A percentile compares a stretch with the other conserved stretches of the same genome.
phyloP scores from a whole-genome alignment of 2,888 invertebrate genomes.

The Yponomeuta cagnagella region DNA sequence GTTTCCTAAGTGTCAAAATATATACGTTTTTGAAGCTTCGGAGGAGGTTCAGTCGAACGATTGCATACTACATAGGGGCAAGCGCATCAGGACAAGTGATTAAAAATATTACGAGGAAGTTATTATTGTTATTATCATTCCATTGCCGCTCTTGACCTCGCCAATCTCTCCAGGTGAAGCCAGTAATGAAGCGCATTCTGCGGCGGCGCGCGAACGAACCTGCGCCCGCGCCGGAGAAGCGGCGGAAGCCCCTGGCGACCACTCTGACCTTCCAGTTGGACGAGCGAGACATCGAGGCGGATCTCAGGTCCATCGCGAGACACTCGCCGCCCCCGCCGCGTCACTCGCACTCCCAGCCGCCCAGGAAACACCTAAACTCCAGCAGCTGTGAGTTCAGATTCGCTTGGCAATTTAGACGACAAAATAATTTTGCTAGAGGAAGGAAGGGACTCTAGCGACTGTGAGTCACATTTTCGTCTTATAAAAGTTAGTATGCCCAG shows the following conservation, averaged over 20 bases:
- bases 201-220: constrained; percentile 96
- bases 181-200: constrained; percentile 95
- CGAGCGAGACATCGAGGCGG: constrained; percentile 91
- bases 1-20: too few species aligned
- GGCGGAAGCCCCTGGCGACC: constrained; percentile 88
- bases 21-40: too few species aligned
- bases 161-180: constrained; percentile 80
- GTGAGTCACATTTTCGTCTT: too few species aligned
- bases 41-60: too few species aligned
- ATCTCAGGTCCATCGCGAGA: constrained; percentile 86
- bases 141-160: not conserved
- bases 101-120: too few species aligned
- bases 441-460: too few species aligned
- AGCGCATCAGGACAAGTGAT: too few species aligned
- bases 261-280: constrained; percentile 92
- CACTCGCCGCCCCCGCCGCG: constrained; percentile 38
- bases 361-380: constrained; percentile 56
- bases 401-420: too few species aligned
- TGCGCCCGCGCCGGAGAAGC: constrained; percentile 90
- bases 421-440: too few species aligned
- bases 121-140: too few species aligned
- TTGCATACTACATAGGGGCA: too few species aligned
- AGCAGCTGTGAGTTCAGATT: constrained; percentile 44
- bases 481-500: too few species aligned
- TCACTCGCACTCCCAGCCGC: constrained; percentile 47